phyloP scores from a whole-genome alignment of 2,797 vertebrate genomes.

The Aldrovandia affinis region DNA sequence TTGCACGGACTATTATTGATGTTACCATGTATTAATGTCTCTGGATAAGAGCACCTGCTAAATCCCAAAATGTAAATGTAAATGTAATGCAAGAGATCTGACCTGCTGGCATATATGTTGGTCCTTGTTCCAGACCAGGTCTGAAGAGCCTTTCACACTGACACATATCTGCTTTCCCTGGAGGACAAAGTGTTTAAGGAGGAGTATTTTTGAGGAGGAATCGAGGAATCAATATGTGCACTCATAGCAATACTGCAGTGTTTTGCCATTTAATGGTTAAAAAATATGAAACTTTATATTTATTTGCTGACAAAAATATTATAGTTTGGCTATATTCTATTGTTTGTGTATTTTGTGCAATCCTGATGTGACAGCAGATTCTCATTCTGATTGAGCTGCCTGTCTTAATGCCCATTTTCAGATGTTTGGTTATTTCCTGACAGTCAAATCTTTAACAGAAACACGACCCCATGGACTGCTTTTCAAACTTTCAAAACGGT shows the following conservation, averaged over 20 bases:
- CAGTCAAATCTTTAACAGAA: not conserved
- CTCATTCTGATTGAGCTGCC: conserved; percentile 5
- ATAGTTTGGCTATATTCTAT: not conserved
- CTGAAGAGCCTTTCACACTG: not conserved
- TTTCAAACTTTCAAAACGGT: conserved; percentile 12
- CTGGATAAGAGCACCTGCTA: no score
- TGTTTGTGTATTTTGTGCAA: conserved; percentile 12
- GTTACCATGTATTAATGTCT: no score
- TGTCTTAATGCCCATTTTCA: not conserved
- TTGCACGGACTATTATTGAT: no score
- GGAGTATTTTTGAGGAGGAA: no score
- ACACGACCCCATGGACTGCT: not conserved
- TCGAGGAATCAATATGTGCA: not conserved
- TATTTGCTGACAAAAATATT: not conserved
- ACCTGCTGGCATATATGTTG: no score
- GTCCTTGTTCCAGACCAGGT: not conserved
- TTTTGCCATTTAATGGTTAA: not conserved
- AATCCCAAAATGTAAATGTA: no score
- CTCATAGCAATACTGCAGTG: not conserved
- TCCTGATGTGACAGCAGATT: conserved; percentile 22
- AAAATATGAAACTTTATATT: conserved; percentile 6
- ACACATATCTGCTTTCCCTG: not conserved
- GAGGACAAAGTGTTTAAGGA: not conserved
- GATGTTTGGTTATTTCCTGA: conserved; percentile 10
- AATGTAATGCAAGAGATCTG: no score